Evolutionary conservation across 2,888 invertebrate genomes (phyloP).

Genomic region (Adelphocoris suturalis): DNA sequence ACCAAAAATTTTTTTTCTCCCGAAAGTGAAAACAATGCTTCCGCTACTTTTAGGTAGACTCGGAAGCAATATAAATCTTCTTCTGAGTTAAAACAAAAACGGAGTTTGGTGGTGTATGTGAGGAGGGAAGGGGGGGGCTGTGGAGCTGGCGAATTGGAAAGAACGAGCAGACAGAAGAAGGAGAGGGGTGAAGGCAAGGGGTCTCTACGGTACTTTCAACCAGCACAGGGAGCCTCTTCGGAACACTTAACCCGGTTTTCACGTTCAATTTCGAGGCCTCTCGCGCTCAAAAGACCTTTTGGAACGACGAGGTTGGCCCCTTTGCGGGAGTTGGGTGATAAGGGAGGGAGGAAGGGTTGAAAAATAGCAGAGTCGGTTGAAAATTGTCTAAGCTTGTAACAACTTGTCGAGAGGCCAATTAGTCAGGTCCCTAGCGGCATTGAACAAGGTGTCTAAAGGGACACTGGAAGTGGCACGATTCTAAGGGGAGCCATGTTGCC

Average conservation of each 20-base stretch:
- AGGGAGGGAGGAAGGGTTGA: background rate
- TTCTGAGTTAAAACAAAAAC: too few species aligned
- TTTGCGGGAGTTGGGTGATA: background rate
- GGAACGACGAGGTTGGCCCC: background rate
- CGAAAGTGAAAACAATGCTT: too few species aligned
- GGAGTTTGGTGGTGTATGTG: background rate
- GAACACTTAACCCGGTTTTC: conserved; percentile 18
- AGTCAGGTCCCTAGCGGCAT: background rate
- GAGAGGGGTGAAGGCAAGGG: background rate
- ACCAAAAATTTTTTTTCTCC: too few species aligned
- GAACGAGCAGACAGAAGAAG: background rate
- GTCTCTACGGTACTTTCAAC: background rate
- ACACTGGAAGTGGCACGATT: too few species aligned
- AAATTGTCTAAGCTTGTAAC: conserved; percentile 5
- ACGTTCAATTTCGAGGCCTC: background rate
- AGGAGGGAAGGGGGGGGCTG: background rate
- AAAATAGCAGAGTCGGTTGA: background rate
- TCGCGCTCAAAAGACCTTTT: background rate
- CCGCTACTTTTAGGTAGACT: too few species aligned
- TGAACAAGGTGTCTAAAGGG: too few species aligned
- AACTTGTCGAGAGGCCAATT: background rate
- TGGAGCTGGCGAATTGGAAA: background rate
- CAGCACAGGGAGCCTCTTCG: background rate
- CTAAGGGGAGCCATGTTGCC: too few species aligned
- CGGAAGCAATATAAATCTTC: too few species aligned